Evolutionary conservation across 1,140 invertebrate species (phyloP).

Genomic region (Eubasilissa regina): DNA sequence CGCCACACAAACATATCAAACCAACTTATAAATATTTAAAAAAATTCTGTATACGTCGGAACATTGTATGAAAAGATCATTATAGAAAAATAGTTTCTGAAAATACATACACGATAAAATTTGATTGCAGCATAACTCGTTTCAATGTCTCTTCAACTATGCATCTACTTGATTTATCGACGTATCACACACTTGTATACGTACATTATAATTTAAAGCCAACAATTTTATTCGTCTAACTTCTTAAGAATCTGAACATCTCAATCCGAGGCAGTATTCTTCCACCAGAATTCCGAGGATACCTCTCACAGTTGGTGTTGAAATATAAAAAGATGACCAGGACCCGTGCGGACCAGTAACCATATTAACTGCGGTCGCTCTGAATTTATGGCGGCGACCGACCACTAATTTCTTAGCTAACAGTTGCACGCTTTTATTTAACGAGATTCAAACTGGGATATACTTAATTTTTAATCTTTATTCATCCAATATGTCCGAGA

Average conservation of each 20-base stretch:
- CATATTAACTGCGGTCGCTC: slow-evolving; percentile 23
- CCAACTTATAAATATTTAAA: no score
- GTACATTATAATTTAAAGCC: no score
- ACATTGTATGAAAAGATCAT: no score
- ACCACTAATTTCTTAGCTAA: slow-evolving; percentile 43
- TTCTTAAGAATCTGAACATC: slow-evolving; percentile 14
- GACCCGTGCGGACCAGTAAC: slow-evolving; percentile 22
- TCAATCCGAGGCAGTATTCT: background rate
- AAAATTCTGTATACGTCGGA: no score
- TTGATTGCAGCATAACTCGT: no score
- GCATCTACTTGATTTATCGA: no score
- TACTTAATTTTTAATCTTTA: slow-evolving; percentile 38
- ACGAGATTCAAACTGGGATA: slow-evolving; percentile 32
- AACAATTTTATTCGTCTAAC: background rate
- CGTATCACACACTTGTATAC: no score
- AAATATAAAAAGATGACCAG: slow-evolving; percentile 49
- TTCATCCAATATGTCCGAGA: slow-evolving; percentile 15
- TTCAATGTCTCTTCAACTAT: no score
- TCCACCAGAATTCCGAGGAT: slow-evolving; percentile 32
- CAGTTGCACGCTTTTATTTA: slow-evolving; percentile 43
- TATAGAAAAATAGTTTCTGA: no score
- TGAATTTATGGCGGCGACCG: slow-evolving; percentile 38
- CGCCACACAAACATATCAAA: no score
- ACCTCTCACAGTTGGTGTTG: slow-evolving; percentile 57
- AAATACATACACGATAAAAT: no score